These are phyloP conservation scores for Drosophila carrolli DNA, from an alignment of 1,140 invertebrate species.

Conservation along the genomic window DNA sequence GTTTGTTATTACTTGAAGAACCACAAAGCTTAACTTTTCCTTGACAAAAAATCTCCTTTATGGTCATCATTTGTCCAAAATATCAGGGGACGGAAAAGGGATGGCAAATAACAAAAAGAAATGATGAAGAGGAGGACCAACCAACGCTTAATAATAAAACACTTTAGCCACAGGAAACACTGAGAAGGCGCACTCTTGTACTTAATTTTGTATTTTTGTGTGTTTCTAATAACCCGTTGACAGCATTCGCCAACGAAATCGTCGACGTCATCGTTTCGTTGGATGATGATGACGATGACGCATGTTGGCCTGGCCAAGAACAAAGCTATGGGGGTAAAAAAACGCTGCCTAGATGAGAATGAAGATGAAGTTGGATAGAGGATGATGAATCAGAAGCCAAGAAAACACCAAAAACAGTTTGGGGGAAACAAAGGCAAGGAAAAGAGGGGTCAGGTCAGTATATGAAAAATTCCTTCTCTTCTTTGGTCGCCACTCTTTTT, in stretches of 20 bases:
- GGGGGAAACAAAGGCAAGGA: not conserved
- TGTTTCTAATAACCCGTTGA: slow-evolving; percentile 31
- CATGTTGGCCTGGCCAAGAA: slow-evolving; percentile 19
- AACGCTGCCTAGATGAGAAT: not conserved
- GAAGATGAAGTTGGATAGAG: slow-evolving; percentile 1
- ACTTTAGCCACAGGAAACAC: slow-evolving; percentile 21
- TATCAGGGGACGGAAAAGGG: slow-evolving; percentile 9
- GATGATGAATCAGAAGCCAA: slow-evolving; percentile 10
- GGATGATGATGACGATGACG: slow-evolving; percentile 23
- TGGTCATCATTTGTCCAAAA: slow-evolving; percentile 55
- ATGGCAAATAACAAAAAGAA: slow-evolving; percentile 21
- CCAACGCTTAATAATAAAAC: slow-evolving; percentile 61
- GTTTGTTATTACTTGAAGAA: too few species aligned
- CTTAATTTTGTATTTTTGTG: slow-evolving; percentile 35
- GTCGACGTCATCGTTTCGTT: not conserved
- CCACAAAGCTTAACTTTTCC: not conserved
- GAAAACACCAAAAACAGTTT: slow-evolving; percentile 3
- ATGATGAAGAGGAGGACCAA: slow-evolving; percentile 12
- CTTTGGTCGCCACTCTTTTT: slow-evolving; percentile 11
- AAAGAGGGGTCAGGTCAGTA: slow-evolving; percentile 42
- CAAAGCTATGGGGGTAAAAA: not conserved
- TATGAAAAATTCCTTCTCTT: slow-evolving; percentile 29
- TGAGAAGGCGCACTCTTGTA: slow-evolving; percentile 35
- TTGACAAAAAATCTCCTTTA: not conserved
- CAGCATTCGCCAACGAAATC: not conserved